Percentiles rank a stretch among this genome's conserved stretches.
Evolutionary conservation across 2,888 invertebrate genomes (phyloP).

Genomic region (Tillus elongatus): DNA sequence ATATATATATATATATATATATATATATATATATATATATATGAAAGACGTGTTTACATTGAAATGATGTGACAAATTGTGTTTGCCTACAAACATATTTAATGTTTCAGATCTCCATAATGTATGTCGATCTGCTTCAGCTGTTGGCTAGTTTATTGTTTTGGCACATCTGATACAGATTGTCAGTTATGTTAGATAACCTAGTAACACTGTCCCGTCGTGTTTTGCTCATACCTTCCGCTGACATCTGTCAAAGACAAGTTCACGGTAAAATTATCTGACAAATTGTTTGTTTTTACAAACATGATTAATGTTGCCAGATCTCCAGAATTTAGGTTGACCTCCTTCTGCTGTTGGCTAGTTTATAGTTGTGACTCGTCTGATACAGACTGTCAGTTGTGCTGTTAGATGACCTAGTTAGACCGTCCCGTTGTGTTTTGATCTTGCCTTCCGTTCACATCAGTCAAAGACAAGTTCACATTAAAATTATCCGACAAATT

Average conservation of each 20-base stretch:
- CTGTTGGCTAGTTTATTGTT: too few relatives aligned
- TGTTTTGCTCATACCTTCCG: slow-evolving; percentile 35
- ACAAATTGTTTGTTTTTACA: slow-evolving; percentile 38
- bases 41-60: too few relatives aligned
- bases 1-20: too few relatives aligned
- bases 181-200: slow-evolving; percentile 42
- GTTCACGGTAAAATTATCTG: slow-evolving; percentile 43
- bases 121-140: too few relatives aligned
- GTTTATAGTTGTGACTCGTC: not conserved
- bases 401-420: slow-evolving; percentile 44
- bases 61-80: too few relatives aligned
- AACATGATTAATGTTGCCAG: slow-evolving; percentile 24
- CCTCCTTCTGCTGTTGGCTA: slow-evolving; percentile 37
- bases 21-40: too few relatives aligned
- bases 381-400: slow-evolving; percentile 40
- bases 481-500: slow-evolving; percentile 43
- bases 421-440: slow-evolving; percentile 48
- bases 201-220: slow-evolving; percentile 50
- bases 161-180: too few relatives aligned
- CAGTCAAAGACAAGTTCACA: slow-evolving; percentile 43
- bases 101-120: too few relatives aligned
- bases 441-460: slow-evolving; percentile 29
- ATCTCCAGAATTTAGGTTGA: slow-evolving; percentile 40
- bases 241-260: slow-evolving; percentile 41
- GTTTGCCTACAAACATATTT: too few relatives aligned